These are phyloP conservation scores for Cyclargus thomasi DNA, from an alignment of 1,140 invertebrate species.

Conservation along the genomic window DNA sequence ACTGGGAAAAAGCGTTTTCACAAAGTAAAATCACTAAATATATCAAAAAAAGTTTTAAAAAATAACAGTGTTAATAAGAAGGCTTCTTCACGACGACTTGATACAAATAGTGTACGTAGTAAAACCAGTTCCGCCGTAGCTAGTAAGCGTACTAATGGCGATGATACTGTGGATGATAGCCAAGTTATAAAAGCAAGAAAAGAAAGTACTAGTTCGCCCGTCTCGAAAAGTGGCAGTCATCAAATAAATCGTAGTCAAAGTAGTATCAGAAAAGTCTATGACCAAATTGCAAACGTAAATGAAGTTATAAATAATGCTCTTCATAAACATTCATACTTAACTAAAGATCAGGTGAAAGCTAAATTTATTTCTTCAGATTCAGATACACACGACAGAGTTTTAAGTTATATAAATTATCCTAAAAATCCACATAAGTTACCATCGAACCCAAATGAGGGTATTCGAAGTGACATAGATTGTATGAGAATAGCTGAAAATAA, in stretches of 20 bases:
- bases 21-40: conserved; percentile 64
- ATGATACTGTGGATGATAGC: not conserved
- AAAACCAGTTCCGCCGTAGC: not conserved
- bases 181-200: not conserved
- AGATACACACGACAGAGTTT: conserved; percentile 20
- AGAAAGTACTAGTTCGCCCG: not conserved
- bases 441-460: conserved; percentile 47
- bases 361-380: conserved; percentile 32
- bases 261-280: not conserved
- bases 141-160: not conserved
- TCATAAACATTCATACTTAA: not conserved
- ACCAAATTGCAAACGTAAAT: not conserved
- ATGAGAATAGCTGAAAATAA: conserved; percentile 61
- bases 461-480: conserved; percentile 48
- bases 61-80: conserved; percentile 24
- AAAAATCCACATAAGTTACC: conserved; percentile 41
- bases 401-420: conserved; percentile 15
- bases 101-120: not conserved
- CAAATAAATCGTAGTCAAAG: conserved; percentile 12
- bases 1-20: conserved; percentile 34
- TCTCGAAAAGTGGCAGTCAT: conserved; percentile 19
- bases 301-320: not conserved
- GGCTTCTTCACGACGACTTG: not conserved
- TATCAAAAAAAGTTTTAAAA: conserved; percentile 46
- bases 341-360: not conserved